phyloP scores from a whole-genome alignment of 1,140 invertebrate species.

The roundworm (Caenorhabditis elegans) region DNA sequence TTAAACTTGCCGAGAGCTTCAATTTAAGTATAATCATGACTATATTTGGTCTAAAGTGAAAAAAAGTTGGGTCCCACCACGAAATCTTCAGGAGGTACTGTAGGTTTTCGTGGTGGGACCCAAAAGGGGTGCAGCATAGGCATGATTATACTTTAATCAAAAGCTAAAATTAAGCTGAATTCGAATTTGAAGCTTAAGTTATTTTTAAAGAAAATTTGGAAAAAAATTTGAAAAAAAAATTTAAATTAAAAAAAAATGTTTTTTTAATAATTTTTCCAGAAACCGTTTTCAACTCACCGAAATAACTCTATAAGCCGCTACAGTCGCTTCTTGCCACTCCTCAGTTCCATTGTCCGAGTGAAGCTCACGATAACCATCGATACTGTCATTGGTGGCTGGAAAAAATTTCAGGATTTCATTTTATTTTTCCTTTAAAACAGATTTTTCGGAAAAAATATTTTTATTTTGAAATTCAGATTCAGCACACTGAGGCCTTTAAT shows the following conservation, averaged over 20 bases:
- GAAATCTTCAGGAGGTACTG: too few species aligned
- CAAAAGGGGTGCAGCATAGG: too few species aligned
- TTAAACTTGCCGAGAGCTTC: neutral
- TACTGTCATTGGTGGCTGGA: constrained; percentile 40
- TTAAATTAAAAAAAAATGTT: too few species aligned
- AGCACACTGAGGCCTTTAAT: neutral
- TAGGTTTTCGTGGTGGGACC: neutral
- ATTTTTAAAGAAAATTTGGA: too few species aligned
- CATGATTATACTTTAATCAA: neutral
- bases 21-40: neutral
- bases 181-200: neutral
- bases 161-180: neutral
- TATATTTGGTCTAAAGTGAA: neutral
- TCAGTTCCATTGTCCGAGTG: constrained; percentile 38
- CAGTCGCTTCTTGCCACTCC: constrained; percentile 43
- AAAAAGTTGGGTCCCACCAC: neutral
- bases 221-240: too few species aligned
- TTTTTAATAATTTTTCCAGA: too few species aligned
- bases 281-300: neutral
- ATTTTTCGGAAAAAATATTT: too few species aligned
- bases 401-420: neutral
- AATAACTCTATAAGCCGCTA: constrained; percentile 14
- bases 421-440: too few species aligned
- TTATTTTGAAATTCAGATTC: too few species aligned
- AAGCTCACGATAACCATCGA: constrained; percentile 48